Base-by-base conservation (phyloP, 2,113 vertebrate species). In the Phocoena phocoena region DNA sequence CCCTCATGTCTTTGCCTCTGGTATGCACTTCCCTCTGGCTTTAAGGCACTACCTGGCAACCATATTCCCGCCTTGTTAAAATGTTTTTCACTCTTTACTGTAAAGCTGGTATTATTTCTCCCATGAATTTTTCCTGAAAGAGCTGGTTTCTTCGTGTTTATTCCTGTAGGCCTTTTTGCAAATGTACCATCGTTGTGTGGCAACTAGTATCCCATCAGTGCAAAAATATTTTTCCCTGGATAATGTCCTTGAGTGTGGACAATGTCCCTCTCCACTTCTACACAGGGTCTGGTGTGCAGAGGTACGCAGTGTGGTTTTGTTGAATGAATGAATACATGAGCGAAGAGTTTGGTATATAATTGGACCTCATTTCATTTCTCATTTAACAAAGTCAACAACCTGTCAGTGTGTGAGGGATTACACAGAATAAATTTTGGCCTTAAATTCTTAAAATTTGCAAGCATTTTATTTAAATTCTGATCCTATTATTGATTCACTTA, bases 401-500 rank as follows among this genome's bases (percentile, higher is more conserved):
- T 87, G 14, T 80, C 53, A 62, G 68, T 86, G 17, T 70, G 38
- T 81, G 55, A 77, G 31, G 70, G 8, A 74, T 88, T 88, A 86
- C 15, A 38, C 10, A 70, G 41, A 90, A 60, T 81, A 36, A 11
- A 25, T 31, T 31, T 58, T 91, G 90, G 8, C 67, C 25, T 55
- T 36, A 36, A 36, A 36, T 36, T 36, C 36, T 36, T 36, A 36
- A 36, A 74, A 85, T 91, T 93, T 96, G 26, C 31, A 95, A 77
- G n/a, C 5, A 71, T 95, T 96, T 53, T 73, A 91, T 67, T 91
- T 80, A 93, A 76, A 65, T 68, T 71, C 53, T 65, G 17, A 41
- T 93, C 63, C 23, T 44, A 47, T 55, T 71, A 33, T 85, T 88
- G 44, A 77, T 71, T 96, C 63, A 58, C 53, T 60, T 58, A 12